Percentiles rank a stretch among this genome's conserved stretches.
Conservation (phyloP, 2,113 vertebrate genomes). For the Anolis carolinensis region DNA sequence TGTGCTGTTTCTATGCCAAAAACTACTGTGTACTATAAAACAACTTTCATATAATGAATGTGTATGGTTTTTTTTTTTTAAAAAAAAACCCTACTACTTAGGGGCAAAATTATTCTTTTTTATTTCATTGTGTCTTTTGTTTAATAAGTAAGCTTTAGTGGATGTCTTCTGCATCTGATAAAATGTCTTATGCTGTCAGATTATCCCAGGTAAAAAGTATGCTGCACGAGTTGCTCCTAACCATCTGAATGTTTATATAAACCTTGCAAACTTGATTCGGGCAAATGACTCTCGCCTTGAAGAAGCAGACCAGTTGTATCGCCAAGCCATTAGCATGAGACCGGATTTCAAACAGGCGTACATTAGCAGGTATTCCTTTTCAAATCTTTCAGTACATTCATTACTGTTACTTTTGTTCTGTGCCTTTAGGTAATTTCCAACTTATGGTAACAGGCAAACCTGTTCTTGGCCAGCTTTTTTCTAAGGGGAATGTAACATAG, state of each 20-base stretch:
- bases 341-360: conserved; percentile 99
- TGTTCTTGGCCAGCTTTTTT: too few relatives aligned
- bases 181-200: conserved; percentile 70
- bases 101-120: neutral
- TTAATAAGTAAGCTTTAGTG: conserved; percentile 9
- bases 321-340: conserved; percentile 98
- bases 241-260: conserved; percentile 98
- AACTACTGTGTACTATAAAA: neutral
- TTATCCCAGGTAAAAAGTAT: conserved; percentile 98
- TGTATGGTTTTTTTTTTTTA: neutral
- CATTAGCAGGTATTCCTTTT: conserved; percentile 89
- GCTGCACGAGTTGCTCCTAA: conserved; percentile 97
- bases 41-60: neutral
- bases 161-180: conserved; percentile 21
- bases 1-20: neutral
- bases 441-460: too few relatives aligned
- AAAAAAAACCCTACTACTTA: neutral
- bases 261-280: conserved; percentile 95
- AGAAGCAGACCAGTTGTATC: conserved; percentile 96
- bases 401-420: neutral
- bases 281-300: conserved; percentile 93
- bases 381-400: neutral
- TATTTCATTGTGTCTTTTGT: neutral
- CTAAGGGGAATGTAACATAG: too few relatives aligned
- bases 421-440: too few relatives aligned